A percentile compares a stretch with the other conserved stretches of the same genome.
phyloP scores from a whole-genome alignment of 2,888 invertebrate genomes.

The Apocheima hispidaria region DNA sequence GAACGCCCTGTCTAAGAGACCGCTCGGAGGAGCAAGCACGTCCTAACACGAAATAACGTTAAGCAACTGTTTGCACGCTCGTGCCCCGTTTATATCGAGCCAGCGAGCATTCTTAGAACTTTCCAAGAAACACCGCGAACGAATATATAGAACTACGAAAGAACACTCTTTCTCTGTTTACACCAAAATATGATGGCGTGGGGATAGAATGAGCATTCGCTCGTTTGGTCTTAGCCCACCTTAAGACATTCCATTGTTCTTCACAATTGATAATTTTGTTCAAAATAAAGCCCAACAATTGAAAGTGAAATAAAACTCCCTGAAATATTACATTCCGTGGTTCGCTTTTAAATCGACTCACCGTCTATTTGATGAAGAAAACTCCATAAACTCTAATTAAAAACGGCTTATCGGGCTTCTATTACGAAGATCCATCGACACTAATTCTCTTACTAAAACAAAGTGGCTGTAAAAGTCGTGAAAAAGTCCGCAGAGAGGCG shows the following conservation, averaged over 20 bases:
- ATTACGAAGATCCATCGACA: constrained; percentile 28
- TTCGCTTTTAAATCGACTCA: constrained; percentile 8
- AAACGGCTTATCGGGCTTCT: constrained; percentile 28
- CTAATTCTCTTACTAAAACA: constrained; percentile 29
- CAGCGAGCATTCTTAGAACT: no score
- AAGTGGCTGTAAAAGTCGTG: constrained; percentile 27
- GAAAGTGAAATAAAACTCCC: constrained; percentile 12
- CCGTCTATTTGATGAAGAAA: constrained; percentile 26
- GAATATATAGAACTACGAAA: no score
- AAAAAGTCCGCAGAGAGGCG: constrained; percentile 19
- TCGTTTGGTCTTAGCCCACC: no score
- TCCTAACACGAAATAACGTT: no score
- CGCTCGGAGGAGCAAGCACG: no score
- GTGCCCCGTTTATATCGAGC: no score
- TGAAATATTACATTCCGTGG: constrained; percentile 11
- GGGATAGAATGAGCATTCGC: no score
- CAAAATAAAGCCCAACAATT: neutral
- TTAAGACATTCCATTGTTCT: neutral
- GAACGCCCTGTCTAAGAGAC: no score
- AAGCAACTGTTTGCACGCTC: no score
- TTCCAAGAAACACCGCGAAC: no score
- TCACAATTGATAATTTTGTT: neutral
- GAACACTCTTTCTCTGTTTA: no score
- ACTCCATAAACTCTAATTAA: constrained; percentile 28
- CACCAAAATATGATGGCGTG: no score